phyloP scores from a whole-genome alignment of 1,140 invertebrate genomes.

The Dinothrombium tinctorium region DNA sequence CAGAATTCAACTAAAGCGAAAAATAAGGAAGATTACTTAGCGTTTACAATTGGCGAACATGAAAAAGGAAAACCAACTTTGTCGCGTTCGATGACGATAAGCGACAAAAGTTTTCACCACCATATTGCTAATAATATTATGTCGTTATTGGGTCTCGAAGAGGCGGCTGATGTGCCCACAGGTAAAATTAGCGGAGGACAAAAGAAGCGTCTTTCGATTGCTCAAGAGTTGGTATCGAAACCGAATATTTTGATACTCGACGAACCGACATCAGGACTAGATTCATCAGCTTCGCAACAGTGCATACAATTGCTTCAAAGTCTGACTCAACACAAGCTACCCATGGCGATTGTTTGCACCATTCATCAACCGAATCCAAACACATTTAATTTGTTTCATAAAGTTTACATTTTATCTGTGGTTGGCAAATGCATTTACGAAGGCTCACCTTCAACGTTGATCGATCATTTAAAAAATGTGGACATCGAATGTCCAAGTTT shows the following conservation, averaged over 20 bases:
- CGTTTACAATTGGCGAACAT: too few species aligned
- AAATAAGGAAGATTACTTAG: background rate
- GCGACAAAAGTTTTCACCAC: conserved; percentile 1
- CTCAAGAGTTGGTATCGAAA: conserved; percentile 82
- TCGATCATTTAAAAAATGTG: conserved; percentile 11
- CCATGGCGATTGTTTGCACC: conserved; percentile 7
- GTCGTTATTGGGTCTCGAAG: conserved; percentile 42
- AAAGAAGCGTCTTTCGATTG: conserved; percentile 71
- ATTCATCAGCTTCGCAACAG: conserved; percentile 57
- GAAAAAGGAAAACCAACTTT: too few species aligned
- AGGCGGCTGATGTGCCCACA: conserved; percentile 50
- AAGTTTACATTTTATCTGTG: conserved; percentile 9
- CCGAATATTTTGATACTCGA: conserved; percentile 93
- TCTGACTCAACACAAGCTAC: conserved; percentile 28
- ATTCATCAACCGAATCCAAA: conserved; percentile 12
- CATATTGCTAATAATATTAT: background rate
- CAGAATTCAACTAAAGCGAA: background rate
- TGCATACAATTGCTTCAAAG: conserved; percentile 47
- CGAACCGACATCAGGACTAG: conserved; percentile 68
- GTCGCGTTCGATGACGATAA: background rate
- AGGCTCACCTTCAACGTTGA: conserved; percentile 14
- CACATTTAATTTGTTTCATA: conserved; percentile 7
- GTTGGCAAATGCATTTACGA: conserved; percentile 17
- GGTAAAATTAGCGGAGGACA: conserved; percentile 74
- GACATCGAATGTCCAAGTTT: conserved; percentile 9